Evolutionary conservation across 2,797 vertebrate species (phyloP).

Genomic region (Coregonus sp.): DNA sequence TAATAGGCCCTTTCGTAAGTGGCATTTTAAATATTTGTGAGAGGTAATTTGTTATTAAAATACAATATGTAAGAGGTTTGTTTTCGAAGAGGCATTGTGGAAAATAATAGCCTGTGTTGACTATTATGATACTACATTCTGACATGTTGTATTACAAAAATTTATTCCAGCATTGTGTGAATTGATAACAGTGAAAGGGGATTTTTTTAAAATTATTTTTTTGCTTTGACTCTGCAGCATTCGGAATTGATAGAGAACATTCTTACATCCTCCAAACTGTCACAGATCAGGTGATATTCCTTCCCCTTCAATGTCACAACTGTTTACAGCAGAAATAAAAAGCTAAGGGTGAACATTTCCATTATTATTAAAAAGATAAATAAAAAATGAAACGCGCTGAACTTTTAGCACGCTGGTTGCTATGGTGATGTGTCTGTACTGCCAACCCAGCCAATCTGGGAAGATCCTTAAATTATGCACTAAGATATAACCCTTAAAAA

Average conservation of each 20-base stretch:
- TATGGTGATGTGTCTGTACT: conserved; percentile 24
- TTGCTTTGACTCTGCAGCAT: background rate
- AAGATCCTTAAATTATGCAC: conserved; percentile 18
- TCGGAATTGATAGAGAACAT: background rate
- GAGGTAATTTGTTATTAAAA: conserved; percentile 30
- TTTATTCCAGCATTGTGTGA: background rate
- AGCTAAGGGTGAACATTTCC: conserved; percentile 4
- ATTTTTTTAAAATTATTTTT: background rate
- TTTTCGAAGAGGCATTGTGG: background rate
- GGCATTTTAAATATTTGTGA: conserved; percentile 35
- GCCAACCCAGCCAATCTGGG: background rate
- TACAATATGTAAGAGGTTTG: conserved; percentile 19
- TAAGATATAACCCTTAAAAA: background rate
- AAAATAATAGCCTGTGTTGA: no score
- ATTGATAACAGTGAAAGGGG: background rate
- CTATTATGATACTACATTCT: no score
- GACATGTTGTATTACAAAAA: background rate
- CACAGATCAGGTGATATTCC: conserved; percentile 16
- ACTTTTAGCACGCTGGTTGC: conserved; percentile 26
- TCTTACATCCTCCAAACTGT: background rate
- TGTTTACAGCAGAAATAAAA: conserved; percentile 14
- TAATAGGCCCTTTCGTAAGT: conserved; percentile 44
- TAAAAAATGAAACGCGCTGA: background rate
- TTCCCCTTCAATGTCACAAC: conserved; percentile 10
- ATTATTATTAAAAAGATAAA: conserved; percentile 8